These are phyloP conservation scores for Euphonia xanthogaster DNA, from an alignment of 2,797 vertebrate species.

Conservation along the genomic window DNA sequence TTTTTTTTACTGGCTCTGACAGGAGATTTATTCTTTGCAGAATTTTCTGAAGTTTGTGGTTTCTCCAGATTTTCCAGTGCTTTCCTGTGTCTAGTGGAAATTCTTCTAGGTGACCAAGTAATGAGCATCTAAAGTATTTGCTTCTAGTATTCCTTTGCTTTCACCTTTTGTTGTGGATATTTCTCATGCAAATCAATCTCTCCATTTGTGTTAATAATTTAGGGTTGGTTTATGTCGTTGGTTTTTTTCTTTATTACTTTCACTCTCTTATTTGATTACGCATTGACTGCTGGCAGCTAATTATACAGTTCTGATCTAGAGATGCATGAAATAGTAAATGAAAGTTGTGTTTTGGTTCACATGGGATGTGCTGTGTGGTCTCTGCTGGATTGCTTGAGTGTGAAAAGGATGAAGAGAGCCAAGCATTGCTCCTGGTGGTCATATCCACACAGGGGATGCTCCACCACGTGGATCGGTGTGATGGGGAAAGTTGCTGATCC, in stretches of 20 bases:
- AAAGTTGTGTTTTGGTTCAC: neutral
- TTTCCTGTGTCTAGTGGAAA: neutral
- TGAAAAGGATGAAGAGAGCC: neutral
- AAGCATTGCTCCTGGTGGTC: neutral
- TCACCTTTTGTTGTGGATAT: neutral
- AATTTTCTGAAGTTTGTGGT: neutral
- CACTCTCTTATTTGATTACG: neutral
- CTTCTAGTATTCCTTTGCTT: neutral
- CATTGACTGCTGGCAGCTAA: neutral
- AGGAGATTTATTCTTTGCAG: neutral
- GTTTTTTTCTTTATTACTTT: neutral
- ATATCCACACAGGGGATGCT: neutral
- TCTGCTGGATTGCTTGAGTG: neutral
- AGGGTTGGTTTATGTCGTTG: neutral
- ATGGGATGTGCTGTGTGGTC: neutral
- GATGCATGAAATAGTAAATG: neutral
- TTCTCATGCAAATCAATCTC: neutral
- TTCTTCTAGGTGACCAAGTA: neutral
- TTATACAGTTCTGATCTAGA: neutral
- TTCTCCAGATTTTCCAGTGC: neutral
- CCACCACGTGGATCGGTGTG: accelerated
- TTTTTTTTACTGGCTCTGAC: neutral
- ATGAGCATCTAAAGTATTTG: neutral
- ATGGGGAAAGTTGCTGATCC: neutral
- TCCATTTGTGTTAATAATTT: neutral